Evolutionary conservation across 2,113 vertebrate genomes (phyloP).

Genomic region (Progne subis): DNA sequence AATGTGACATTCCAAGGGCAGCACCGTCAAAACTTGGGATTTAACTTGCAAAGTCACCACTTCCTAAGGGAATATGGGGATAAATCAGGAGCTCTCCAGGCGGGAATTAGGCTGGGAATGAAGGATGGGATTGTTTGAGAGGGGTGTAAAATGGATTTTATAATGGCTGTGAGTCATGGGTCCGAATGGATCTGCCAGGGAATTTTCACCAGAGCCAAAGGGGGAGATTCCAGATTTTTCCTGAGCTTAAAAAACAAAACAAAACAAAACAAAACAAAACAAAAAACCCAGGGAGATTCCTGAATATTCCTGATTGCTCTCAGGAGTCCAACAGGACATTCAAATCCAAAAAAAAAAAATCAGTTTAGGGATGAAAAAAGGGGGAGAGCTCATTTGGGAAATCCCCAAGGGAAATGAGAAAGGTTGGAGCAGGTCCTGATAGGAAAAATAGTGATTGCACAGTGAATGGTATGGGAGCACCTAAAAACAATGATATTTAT

Average conservation of each 20-base stretch:
- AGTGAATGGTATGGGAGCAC: fast-evolving
- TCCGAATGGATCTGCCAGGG: not conserved
- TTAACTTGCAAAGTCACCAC: not conserved
- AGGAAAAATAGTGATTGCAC: not conserved
- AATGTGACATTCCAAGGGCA: fast-evolving
- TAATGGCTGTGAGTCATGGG: not conserved
- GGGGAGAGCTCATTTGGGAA: not conserved
- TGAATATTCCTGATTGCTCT: not conserved
- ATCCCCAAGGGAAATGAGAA: not conserved
- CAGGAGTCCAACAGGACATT: not conserved
- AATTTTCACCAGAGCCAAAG: not conserved
- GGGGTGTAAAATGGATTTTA: not conserved
- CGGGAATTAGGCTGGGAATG: not conserved
- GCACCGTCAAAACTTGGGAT: not conserved
- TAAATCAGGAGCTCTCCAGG: not conserved
- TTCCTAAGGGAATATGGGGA: not conserved
- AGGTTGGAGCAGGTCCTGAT: not conserved
- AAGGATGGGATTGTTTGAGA: not conserved
- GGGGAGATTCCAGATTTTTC: not conserved
- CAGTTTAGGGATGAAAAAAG: not conserved
- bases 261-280: too few species aligned
- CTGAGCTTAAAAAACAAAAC: too few species aligned
- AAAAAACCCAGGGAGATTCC: not conserved
- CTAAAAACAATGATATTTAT: not conserved
- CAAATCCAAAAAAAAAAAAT: not conserved